Evolutionary conservation across 2,888 invertebrate genomes (phyloP).

Genomic region (Choreutis nemorana): DNA sequence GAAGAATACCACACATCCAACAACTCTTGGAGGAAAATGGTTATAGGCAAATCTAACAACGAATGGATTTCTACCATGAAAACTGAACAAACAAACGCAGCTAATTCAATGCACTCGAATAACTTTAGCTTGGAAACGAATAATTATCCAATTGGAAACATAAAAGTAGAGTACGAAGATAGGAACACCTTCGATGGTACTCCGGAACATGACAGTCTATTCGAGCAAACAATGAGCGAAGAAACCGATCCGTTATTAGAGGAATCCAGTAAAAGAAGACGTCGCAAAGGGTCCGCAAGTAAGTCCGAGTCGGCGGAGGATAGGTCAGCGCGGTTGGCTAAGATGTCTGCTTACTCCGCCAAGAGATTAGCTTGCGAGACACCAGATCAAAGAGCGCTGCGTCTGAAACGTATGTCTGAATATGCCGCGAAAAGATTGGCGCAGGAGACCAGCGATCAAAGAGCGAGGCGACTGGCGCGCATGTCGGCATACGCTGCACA

Average conservation of each 20-base stretch:
- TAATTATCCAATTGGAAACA: slow-evolving; percentile 14
- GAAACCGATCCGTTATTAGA: slow-evolving; percentile 25
- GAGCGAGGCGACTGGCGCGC: slow-evolving; percentile 40
- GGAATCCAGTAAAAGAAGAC: slow-evolving; percentile 12
- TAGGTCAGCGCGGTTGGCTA: slow-evolving; percentile 37
- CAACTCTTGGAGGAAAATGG: slow-evolving; percentile 55
- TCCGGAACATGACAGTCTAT: not conserved
- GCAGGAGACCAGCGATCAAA: slow-evolving; percentile 41
- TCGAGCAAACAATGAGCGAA: slow-evolving; percentile 16
- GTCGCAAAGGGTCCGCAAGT: slow-evolving; percentile 20
- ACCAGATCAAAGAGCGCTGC: slow-evolving; percentile 38
- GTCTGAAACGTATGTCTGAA: slow-evolving; percentile 52
- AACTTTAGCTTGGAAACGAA: slow-evolving; percentile 23
- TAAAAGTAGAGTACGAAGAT: slow-evolving; percentile 25
- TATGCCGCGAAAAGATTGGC: slow-evolving; percentile 48
- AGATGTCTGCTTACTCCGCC: slow-evolving; percentile 57
- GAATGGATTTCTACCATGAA: slow-evolving; percentile 43
- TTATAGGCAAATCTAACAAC: slow-evolving; percentile 45
- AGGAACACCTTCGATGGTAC: slow-evolving; percentile 7
- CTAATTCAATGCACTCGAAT: slow-evolving; percentile 15
- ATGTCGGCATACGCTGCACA: slow-evolving; percentile 57
- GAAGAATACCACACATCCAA: slow-evolving; percentile 34
- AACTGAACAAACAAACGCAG: slow-evolving; percentile 19
- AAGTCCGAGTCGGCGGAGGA: slow-evolving; percentile 37
- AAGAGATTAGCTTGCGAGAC: slow-evolving; percentile 48